phyloP scores from a whole-genome alignment of 1,140 invertebrate species.

The Dryas iulia region DNA sequence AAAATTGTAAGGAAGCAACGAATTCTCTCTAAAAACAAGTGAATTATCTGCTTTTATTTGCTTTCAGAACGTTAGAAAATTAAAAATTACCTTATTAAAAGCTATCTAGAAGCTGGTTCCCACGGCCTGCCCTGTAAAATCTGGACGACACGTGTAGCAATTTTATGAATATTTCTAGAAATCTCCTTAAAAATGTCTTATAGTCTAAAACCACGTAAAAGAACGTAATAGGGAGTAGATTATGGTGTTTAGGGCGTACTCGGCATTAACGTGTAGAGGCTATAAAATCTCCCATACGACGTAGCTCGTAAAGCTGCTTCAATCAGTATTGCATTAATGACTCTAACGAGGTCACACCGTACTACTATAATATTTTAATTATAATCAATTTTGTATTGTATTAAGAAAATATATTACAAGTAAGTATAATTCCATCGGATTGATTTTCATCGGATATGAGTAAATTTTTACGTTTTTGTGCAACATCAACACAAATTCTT shows the following conservation, averaged over 20 bases:
- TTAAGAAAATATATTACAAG: neutral
- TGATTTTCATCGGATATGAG: neutral
- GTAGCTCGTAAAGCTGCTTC: conserved; percentile 13
- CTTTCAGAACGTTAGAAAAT: too few species aligned
- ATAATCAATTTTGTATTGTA: neutral
- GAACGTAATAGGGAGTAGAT: neutral
- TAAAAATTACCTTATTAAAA: too few species aligned
- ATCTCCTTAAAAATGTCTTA: neutral
- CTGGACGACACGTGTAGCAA: neutral
- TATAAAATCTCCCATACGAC: conserved; percentile 19
- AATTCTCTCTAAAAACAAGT: too few species aligned
- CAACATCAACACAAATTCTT: neutral
- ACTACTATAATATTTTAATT: neutral
- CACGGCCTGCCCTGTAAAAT: neutral
- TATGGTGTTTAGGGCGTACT: conserved; percentile 15
- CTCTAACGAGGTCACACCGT: conserved; percentile 14
- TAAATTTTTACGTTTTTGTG: neutral
- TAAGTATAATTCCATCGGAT: neutral
- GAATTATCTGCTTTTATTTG: too few species aligned
- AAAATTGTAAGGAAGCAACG: too few species aligned
- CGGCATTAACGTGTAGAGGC: conserved; percentile 9
- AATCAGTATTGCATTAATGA: conserved; percentile 20
- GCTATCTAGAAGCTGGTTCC: too few species aligned
- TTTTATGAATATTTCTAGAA: neutral
- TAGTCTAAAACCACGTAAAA: conserved; percentile 1